Evolutionary conservation across 2,797 vertebrate species (phyloP), one percentile per base, ranked within the genome.

Genomic region (Calcarius lapponicus): DNA sequence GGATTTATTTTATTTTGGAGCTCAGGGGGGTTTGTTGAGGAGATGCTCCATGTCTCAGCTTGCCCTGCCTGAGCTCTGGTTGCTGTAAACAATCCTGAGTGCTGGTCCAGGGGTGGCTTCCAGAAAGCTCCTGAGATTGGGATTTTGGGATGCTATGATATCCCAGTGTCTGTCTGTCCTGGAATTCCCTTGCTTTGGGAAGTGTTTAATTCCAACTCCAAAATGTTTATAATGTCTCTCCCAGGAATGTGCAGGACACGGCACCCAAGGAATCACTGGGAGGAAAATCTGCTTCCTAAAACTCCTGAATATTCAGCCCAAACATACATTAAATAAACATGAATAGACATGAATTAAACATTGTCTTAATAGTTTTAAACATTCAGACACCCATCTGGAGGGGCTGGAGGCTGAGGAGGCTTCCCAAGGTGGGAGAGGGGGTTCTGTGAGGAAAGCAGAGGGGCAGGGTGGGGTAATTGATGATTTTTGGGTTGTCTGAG

Each of bases 401-500:
- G 8, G 45, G 21, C 62, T 72, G 21, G 14, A 53, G 60, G 34
- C 8, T 76, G 72, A 29, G 67, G 72, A 29, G 67, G 17, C n/a
- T 80, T 83, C 16, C 20, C 18, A 2, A 22, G 26, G 6, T 17
- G 8, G 22, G 18, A 50, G 48, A 50, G 48, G 5, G 21, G 1
- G 11, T 51, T 87, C 67, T 86, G 19, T 3, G 4, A 17, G 81
- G 47, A 58, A n/a, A 6, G 22, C 2, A 38, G 0, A 43, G 31
- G 31, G 34, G 25, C 17, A 4, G 1, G 5, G 1, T 13, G 34
- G 34, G 13, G 28, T 6, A 3, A 7, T 5, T 13, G n/a, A 12
- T 45, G 17, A 0, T 19, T 73, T 88, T 79, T 2, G 3, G 16
- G 11, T 47, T n/a, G 29, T 11, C 11, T 21, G 43, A 20, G 42